A percentile compares a stretch with the other conserved stretches of the same genome.
phyloP scores from a whole-genome alignment of 2,888 invertebrate species.

The Branchellion lobata region DNA sequence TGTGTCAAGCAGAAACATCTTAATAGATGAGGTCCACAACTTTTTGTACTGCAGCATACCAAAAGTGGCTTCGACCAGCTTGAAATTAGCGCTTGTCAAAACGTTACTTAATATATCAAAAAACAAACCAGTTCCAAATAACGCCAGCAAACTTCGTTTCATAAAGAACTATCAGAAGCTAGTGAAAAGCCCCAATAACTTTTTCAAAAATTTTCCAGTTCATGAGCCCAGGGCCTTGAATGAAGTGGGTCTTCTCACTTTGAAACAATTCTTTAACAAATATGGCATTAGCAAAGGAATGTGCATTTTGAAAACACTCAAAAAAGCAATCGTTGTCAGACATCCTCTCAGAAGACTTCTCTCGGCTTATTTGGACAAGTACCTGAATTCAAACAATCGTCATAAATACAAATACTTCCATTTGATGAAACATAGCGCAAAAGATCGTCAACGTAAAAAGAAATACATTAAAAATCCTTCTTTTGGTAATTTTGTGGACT shows the following conservation, averaged over 20 bases:
- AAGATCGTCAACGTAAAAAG: neutral
- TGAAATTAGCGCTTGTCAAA: conserved; percentile 37
- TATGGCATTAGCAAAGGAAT: neutral
- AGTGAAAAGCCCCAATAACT: no score
- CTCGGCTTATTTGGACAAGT: conserved; percentile 46
- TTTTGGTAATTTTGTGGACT: conserved; percentile 44
- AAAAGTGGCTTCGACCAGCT: conserved; percentile 42
- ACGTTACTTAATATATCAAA: neutral
- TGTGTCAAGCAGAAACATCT: neutral
- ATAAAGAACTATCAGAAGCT: no score
- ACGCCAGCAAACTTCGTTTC: no score
- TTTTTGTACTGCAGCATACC: conserved; percentile 42
- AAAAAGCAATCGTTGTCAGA: conserved; percentile 45
- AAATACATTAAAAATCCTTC: neutral
- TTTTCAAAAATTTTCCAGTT: conserved; percentile 22
- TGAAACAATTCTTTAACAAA: conserved; percentile 23
- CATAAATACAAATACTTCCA: conserved; percentile 26
- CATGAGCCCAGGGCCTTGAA: conserved; percentile 30
- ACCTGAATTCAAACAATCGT: conserved; percentile 30
- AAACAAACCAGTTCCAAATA: no score
- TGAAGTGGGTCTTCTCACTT: conserved; percentile 28
- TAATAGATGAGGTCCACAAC: conserved; percentile 25
- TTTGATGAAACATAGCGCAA: neutral
- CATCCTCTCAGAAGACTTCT: conserved; percentile 45
- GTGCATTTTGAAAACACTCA: conserved; percentile 8